These are phyloP conservation scores for Platycheirus albimanus DNA, from an alignment of 2,888 invertebrate genomes.

Conservation along the genomic window DNA sequence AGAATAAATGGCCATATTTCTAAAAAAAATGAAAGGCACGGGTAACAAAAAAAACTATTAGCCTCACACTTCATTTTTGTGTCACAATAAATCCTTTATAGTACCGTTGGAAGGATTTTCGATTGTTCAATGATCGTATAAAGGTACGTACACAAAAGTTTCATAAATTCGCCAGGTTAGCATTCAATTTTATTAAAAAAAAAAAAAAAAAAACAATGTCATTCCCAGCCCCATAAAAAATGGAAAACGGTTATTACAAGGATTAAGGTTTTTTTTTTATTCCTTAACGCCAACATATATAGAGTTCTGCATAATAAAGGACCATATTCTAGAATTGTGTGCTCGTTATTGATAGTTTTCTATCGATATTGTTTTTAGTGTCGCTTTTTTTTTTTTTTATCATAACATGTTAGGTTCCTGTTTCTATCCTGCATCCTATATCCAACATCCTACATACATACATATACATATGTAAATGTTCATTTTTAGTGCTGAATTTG, in stretches of 20 bases:
- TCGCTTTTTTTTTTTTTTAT: slow-evolving; percentile 11
- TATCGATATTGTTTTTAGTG: slow-evolving; percentile 26
- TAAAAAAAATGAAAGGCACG: too few relatives aligned
- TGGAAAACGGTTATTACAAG: slow-evolving; percentile 66
- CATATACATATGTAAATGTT: slow-evolving; percentile 39
- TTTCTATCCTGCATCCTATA: too few relatives aligned
- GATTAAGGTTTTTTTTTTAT: slow-evolving; percentile 33
- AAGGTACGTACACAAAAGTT: slow-evolving; percentile 21
- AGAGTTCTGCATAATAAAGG: slow-evolving; percentile 34
- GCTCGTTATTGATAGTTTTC: slow-evolving; percentile 52
- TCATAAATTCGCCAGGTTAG: slow-evolving; percentile 50
- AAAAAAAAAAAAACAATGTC: slow-evolving; percentile 26
- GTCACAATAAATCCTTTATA: slow-evolving; percentile 16
- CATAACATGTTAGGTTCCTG: too few relatives aligned
- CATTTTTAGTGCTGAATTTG: slow-evolving; percentile 36
- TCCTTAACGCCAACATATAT: slow-evolving; percentile 43
- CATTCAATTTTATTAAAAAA: slow-evolving; percentile 39
- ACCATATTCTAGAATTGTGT: slow-evolving; percentile 13
- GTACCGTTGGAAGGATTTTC: slow-evolving; percentile 18
- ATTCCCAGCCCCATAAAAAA: slow-evolving; percentile 50
- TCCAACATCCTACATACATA: too few relatives aligned
- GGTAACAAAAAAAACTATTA: too few relatives aligned
- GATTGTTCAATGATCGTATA: slow-evolving; percentile 53
- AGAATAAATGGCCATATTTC: too few relatives aligned
- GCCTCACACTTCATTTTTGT: slow-evolving; percentile 13